Evolutionary conservation across 1,140 invertebrate species (phyloP).

Genomic region (Goniozus legneri): DNA sequence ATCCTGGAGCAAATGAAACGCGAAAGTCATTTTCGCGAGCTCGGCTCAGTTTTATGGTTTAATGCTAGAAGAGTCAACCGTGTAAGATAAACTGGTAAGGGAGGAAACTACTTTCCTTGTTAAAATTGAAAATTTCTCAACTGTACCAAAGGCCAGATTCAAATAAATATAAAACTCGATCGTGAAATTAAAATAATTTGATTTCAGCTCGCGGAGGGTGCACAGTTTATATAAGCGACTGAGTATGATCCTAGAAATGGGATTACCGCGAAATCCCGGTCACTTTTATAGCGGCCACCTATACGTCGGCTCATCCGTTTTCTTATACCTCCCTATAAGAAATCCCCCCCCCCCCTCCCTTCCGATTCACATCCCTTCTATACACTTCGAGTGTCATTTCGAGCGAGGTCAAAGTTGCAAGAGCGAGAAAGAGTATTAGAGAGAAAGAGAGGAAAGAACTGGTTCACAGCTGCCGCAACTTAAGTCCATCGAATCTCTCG

Average conservation of each 20-base stretch:
- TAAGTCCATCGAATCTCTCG: too few relatives aligned
- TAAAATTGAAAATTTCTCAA: too few relatives aligned
- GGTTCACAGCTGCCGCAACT: constrained; percentile 18
- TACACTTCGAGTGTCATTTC: constrained; percentile 17
- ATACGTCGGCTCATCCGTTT: too few relatives aligned
- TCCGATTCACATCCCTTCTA: constrained; percentile 4
- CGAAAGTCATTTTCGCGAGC: too few relatives aligned
- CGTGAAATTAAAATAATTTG: too few relatives aligned
- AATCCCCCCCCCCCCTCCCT: not conserved
- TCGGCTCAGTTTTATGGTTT: too few relatives aligned
- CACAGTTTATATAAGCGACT: not conserved
- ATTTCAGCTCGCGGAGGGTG: constrained; percentile 3
- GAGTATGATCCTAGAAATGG: constrained; percentile 19
- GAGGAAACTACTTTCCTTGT: too few relatives aligned
- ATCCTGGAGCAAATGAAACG: too few relatives aligned
- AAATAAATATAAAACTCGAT: too few relatives aligned
- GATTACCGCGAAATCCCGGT: constrained; percentile 53
- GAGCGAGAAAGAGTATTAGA: not conserved
- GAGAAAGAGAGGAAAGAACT: constrained; percentile 2
- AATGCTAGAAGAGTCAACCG: too few relatives aligned
- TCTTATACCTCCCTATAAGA: constrained; percentile 9
- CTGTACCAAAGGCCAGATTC: too few relatives aligned
- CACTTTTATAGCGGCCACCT: constrained; percentile 38
- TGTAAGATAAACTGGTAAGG: too few relatives aligned
- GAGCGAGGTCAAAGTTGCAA: constrained; percentile 37